phyloP scores from a whole-genome alignment of 2,888 invertebrate species.

The Steromphala cineraria region DNA sequence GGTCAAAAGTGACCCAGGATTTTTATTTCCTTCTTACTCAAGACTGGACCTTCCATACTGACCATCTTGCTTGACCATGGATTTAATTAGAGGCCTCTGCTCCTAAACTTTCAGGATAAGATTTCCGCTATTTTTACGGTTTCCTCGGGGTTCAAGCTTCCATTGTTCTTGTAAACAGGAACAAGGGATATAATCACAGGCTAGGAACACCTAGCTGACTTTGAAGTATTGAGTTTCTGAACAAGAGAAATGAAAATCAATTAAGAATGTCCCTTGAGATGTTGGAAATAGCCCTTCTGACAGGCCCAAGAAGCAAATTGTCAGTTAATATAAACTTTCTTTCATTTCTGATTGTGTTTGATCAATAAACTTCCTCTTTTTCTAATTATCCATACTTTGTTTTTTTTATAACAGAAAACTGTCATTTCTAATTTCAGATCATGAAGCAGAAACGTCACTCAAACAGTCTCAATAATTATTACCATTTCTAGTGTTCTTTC shows the following conservation, averaged over 20 bases:
- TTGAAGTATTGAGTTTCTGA: constrained; percentile 8
- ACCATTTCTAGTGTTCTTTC: too few relatives aligned
- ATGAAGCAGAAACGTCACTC: too few relatives aligned
- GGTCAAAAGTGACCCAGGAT: constrained; percentile 8
- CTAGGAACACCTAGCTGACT: background rate
- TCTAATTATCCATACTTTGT: too few relatives aligned
- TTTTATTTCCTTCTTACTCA: constrained; percentile 11
- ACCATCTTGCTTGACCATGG: background rate
- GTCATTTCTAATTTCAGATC: too few relatives aligned
- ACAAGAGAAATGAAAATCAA: background rate
- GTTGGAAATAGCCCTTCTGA: background rate
- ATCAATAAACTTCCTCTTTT: too few relatives aligned
- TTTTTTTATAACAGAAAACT: too few relatives aligned
- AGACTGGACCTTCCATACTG: background rate
- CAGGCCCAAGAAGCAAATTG: background rate
- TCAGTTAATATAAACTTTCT: background rate
- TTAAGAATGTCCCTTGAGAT: background rate
- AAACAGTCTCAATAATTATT: too few relatives aligned
- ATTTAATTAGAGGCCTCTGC: background rate
- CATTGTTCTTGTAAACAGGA: background rate
- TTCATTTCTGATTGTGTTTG: too few relatives aligned
- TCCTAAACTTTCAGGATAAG: background rate
- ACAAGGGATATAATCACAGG: background rate
- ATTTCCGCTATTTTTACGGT: background rate
- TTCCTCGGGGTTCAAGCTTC: background rate